Base-by-base conservation (phyloP, 2,888 invertebrate genomes). In the Ophion ellenae region DNA sequence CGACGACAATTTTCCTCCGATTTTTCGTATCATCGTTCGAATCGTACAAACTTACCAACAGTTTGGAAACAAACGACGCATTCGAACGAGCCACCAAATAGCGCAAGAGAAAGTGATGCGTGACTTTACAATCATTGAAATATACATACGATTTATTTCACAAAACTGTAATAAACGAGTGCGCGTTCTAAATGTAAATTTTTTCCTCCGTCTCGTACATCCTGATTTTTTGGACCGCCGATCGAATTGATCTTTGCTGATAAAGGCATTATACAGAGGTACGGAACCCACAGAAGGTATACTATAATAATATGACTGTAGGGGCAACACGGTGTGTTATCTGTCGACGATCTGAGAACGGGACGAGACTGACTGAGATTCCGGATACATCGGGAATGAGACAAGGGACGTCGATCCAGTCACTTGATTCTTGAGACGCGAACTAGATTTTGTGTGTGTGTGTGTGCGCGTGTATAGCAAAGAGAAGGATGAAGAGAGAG, bases 351-450 rank as follows among this genome's bases (percentile, higher is more conserved):
- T 85, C 78, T 69, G 57, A 74, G 75, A 85, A 70, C 57, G 47
- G 63, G 70, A 69, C 66, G 76, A 64, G 76, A 71, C 66, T 28
- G 57, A 47, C 36, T 47, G 64, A 76, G 57, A 73, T 79, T 79
- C 74, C 79, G 83, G 84, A 80, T 76, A 67, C 36, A 83, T 83
- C 59, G 77, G 5, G 47, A 66, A 66, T 53, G 45, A 76, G 76
- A 76, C 76, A n/a, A 64, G 85, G 47, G 76, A 66, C 78, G 70
- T 79, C 63, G 75, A 47, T 86, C 86, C 71, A 78, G 61, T 78
- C 74, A 69, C 74, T 75, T 70, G 66, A 67, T 59, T 84, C 78
- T 63, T 69, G 36, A 47, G 32, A 59, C 53, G n/a, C 67, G 69
- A 70, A 45, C 59, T 73, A 32, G 59, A 73, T 24, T 40, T 11